Evolutionary conservation across 2,888 invertebrate species (phyloP), one percentile per base, ranked within the genome.

Genomic region (Scrobipalpa costella): DNA sequence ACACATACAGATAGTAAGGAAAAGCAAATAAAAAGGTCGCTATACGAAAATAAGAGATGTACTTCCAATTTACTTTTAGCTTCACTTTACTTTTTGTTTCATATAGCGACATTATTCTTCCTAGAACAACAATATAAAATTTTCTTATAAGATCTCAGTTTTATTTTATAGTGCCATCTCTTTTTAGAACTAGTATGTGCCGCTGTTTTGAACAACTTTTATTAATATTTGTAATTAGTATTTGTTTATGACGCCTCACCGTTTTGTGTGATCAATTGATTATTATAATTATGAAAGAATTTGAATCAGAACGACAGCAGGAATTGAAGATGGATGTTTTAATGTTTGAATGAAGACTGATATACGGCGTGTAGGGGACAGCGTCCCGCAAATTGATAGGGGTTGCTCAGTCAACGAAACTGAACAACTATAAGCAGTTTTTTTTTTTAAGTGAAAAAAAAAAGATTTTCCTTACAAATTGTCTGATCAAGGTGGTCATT

Each of bases 271-370:
- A 57, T 62, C 9, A 33, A n/a, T 38, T 52, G 40, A 57, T 52
- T 27, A 61, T 52, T 17, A 61, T 62, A 44, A 62, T 64, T 61
- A 58, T 66, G 59, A 38, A n/a, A n/a, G 50, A 58, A 47, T 57
- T 61, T 50, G 61, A 49, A 55, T 61, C 52, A 61, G 62, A 58
- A 59, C n/a, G 34, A 64, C 62, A 66, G 60, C 49, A 44, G 64
- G 61, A 62, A 67, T 68, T 65, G 47, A 63, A 62, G 66, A 67
- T 75, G 78, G 74, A 73, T 79, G 77, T 73, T 73, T 75, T 69
- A 70, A 77, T 76, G 84, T 81, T 84, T 85, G 86, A 78, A 81
- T 86, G 89, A 90, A 90, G 90, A 90, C 89, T 90, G 90, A 90
- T 71, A 71, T 80, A n/a, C n/a, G n/a, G n/a, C n/a, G n/a, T n/a